Base-by-base conservation (phyloP, 2,888 invertebrate genomes). In the Phlogophora meticulosa region DNA sequence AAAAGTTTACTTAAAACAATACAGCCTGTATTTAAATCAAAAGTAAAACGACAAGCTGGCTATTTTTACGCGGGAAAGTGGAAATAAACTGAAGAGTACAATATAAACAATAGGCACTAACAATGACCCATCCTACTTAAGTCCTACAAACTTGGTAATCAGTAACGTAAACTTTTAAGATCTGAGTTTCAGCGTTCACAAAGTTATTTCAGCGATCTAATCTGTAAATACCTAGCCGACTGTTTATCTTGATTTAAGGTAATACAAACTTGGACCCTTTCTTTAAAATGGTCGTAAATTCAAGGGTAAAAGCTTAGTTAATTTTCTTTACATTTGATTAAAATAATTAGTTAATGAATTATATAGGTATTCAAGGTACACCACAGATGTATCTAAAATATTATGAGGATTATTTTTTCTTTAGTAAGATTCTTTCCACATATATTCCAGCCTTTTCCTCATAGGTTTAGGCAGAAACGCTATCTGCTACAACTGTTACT, bases 211-310 rank as follows among this genome's bases (percentile, higher is more conserved):
- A 49, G 38, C 5, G 43, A 66, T 73, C 10, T 36, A 56, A 69
- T 71, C 63, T 52, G 11, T 15, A 48, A 58, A 68, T 70, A 51
- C 58, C 32, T 40, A 56, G 52, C 40, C 49, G 48, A 49, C 51
- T 65, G 59, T 71, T 75, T 75, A 77, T 73, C 72, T 46, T 28
- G 55, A 70, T 63, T 46, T 20, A 48, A 72, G 72, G 72, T 74
- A 68, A 75, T 53, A 48, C 56, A 61, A 64, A 15, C 46, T 75
- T 43, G 53, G 4, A 15, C 49, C 53, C 49, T 61, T 64, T 58
- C 15, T 60, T 42, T 9, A 52, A 69, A 60, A 67, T 17, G 51
- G 43, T n/a, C 15, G 48, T 52, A 46, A 58, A 38, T 71, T 59
- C 15, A 51, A 59, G 17, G 51, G 17, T 43, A 34, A 61, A 45